Evolutionary conservation across 2,888 invertebrate genomes (phyloP), one percentile per base, ranked within the genome.

Genomic region (Sphaerophoria rueppellii): DNA sequence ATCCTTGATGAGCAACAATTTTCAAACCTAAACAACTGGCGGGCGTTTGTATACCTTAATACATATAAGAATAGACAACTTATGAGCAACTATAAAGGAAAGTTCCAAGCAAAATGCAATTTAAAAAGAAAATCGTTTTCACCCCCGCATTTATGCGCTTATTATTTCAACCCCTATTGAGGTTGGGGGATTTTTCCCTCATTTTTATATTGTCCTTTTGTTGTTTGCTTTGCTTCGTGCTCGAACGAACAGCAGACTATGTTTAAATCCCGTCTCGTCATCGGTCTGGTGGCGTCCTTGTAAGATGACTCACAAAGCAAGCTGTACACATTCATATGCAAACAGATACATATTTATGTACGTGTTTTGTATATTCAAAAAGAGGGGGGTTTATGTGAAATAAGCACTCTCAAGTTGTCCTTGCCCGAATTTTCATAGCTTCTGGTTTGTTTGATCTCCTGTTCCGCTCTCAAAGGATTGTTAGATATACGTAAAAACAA

Each of bases 1-100:
- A 75, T 70, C 14, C 52, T 50, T 74, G 70, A 74, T 67, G 67
- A 80, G 80, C 80, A 80, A 80, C 80, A 80, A 80, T 75, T 80
- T 54, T 55, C 32, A 37, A 46, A 50, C n/a, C 48, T 11, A 11
- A 40, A 5, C n/a, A 3, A 32, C 24, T 24, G 24, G 24, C 24
- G 24, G 24, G 24, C 24, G 24, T 24, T 24, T 24, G 24, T 54
- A 24, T 54, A 54, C 6, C 7, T 1, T 50, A 37, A 43, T 40
- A 48, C 11, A 54, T 2, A 24, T 24, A 24, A 24, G 24, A 24
- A 24, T 24, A 24, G 24, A 24, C 24, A 24, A 24, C 24, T 24
- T 9, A 43, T 4, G 9, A 9, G 9, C 9, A 43, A 43, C 43
- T 43, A 43, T 24, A 43, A 40, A 55, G 55, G 32, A 63, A 57